Evolutionary conservation across 2,888 invertebrate genomes (phyloP).

Genomic region (Diadegma fenestrale): DNA sequence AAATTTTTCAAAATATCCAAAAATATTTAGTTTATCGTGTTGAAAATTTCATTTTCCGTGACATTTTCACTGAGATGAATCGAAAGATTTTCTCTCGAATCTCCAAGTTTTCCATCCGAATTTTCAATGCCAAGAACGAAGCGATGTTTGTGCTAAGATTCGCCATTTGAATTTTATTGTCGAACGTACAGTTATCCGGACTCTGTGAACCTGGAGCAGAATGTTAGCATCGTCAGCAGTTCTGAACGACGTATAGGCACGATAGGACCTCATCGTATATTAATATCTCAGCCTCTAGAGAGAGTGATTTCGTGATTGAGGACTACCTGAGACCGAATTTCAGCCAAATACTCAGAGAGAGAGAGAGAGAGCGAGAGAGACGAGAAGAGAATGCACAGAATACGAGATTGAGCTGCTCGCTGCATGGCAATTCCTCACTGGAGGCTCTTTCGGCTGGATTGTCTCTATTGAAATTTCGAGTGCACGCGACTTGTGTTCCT

Average conservation of each 20-base stretch:
- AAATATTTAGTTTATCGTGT: too few species aligned
- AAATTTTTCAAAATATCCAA: too few species aligned
- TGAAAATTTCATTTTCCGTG: too few species aligned
- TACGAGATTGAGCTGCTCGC: conserved; percentile 40
- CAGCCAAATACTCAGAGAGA: conserved; percentile 31
- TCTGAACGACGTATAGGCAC: conserved; percentile 26
- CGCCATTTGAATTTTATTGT: not conserved
- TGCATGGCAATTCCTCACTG: conserved; percentile 50
- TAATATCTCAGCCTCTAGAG: conserved; percentile 55
- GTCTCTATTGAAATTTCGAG: conserved; percentile 46
- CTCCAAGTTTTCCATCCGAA: too few species aligned
- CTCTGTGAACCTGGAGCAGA: conserved; percentile 24
- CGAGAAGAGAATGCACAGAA: conserved; percentile 39
- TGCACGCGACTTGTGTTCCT: not conserved
- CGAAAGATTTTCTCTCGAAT: too few species aligned
- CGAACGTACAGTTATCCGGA: not conserved
- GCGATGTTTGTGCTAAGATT: not conserved
- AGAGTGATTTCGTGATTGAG: conserved; percentile 69
- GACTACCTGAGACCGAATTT: conserved; percentile 65
- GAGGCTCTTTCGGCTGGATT: conserved; percentile 31
- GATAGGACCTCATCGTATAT: conserved; percentile 53
- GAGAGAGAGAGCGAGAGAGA: conserved; percentile 41
- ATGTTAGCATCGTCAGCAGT: conserved; percentile 28
- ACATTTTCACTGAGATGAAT: too few species aligned
- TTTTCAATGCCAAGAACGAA: not conserved